Base-by-base conservation (phyloP, 2,888 invertebrate species). In the Branchellion lobata region DNA sequence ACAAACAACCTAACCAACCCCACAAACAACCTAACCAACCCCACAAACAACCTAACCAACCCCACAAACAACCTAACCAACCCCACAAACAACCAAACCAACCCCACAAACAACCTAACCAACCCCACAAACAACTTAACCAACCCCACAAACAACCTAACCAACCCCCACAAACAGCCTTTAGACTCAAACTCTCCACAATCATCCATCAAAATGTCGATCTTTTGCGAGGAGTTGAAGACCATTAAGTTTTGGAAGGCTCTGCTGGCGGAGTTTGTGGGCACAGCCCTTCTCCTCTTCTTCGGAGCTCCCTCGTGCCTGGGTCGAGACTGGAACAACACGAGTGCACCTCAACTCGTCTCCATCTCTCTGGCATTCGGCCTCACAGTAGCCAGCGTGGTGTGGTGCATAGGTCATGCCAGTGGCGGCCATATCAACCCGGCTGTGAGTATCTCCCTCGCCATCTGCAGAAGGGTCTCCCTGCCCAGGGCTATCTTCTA, bases 371-470 rank as follows among this genome's bases (percentile, higher is more conserved):
- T 86, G 31, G 84, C 86, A 0, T 87, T 87, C 82, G 87, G 87
- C 8, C 80, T 88, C 72, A 84, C 85, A 0, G 85, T 86, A 1
- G 85, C 86, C 1, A 85, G 86, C 0, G 80, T 88, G 72, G 85
- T 87, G n/a, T 86, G 86, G 81, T 86, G 86, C 81, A 84, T 87
- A 36, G 88, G 88, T 0, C 86, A 86, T 81, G 84, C 86, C 31
- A 86, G 86, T 80, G 87, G 88, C 11, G 86, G 86, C 1, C 87
- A 88, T 81, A 84, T 88, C 82, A 88, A 88, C 77, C 88, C 88
- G 0, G 87, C 88, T 1, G 85, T 88, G 2, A 87, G 87, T n/a
- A 34, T 0, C 68, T 74, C 74, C 18, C 27, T 79, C 24, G 47
- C 74, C 75, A 47, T 79, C n/a, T 61, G 57, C 11, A 73, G 79